Evolutionary conservation across 2,888 invertebrate species (phyloP).

Genomic region (Acleris cristana): DNA sequence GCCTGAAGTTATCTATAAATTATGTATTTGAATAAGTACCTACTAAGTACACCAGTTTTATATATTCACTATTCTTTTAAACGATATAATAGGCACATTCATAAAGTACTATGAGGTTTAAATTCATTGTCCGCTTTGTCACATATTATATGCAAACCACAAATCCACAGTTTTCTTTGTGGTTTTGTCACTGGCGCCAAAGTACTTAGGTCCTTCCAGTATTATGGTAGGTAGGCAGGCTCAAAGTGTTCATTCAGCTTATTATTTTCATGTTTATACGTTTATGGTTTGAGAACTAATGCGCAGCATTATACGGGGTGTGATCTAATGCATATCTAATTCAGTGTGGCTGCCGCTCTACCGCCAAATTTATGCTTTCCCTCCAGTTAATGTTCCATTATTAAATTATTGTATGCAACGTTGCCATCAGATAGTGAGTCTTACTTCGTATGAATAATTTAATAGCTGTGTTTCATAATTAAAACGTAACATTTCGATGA

Average conservation of each 20-base stretch:
- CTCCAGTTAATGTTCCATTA: constrained; percentile 42
- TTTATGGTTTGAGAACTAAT: constrained; percentile 17
- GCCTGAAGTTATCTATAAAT: background rate
- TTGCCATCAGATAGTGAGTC: constrained; percentile 31
- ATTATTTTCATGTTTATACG: background rate
- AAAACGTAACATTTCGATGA: constrained; percentile 1
- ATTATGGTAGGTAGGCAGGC: too few relatives aligned
- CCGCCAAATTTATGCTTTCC: constrained; percentile 55
- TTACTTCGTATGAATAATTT: constrained; percentile 26
- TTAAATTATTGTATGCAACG: constrained; percentile 44
- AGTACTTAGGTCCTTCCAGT: too few relatives aligned
- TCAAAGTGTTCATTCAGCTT: too few relatives aligned
- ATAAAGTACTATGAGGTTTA: too few relatives aligned
- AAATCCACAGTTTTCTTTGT: background rate
- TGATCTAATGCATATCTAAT: constrained; percentile 62
- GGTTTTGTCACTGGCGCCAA: too few relatives aligned
- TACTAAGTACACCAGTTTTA: too few relatives aligned
- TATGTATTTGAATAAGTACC: too few relatives aligned
- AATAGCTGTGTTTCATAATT: background rate
- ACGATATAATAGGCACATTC: too few relatives aligned
- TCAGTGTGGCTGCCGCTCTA: constrained; percentile 49
- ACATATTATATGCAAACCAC: background rate
- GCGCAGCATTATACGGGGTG: constrained; percentile 44
- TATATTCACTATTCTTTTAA: too few relatives aligned
- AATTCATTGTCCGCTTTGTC: too few relatives aligned